A percentile compares a stretch with the other conserved stretches of the same genome.
Evolutionary conservation across 2,888 invertebrate genomes (phyloP).

Genomic region (Yponomeuta malinellus): DNA sequence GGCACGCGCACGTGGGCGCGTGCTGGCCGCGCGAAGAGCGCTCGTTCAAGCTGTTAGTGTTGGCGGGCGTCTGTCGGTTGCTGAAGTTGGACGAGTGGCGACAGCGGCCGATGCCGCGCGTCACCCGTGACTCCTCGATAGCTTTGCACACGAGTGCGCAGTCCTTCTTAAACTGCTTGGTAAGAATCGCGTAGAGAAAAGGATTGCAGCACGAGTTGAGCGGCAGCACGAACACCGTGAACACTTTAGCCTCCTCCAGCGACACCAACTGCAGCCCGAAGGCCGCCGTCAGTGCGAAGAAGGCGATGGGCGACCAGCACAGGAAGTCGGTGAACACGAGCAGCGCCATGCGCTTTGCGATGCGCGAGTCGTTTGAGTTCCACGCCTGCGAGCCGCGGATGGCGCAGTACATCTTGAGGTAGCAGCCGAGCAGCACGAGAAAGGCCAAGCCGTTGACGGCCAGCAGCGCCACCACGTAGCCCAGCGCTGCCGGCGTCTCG

Average conservation of each 20-base stretch:
- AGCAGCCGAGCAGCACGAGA: constrained; percentile 95
- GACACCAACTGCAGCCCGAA: constrained; percentile 93
- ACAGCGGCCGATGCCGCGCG: constrained; percentile 89
- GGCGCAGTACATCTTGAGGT: constrained; percentile 97
- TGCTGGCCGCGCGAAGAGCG: constrained; percentile 82
- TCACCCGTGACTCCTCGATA: constrained; percentile 94
- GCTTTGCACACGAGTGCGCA: constrained; percentile 97
- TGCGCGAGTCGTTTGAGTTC: constrained; percentile 97
- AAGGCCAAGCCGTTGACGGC: constrained; percentile 95
- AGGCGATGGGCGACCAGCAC: constrained; percentile 98
- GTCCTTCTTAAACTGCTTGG: constrained; percentile 98
- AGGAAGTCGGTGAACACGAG: constrained; percentile 97
- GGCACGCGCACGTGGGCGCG: constrained; percentile 74
- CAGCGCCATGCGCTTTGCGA: constrained; percentile 97
- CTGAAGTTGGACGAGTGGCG: constrained; percentile 91
- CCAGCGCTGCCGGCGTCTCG: constrained; percentile 83
- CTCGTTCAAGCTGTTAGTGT: constrained; percentile 89
- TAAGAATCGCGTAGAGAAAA: constrained; percentile 97
- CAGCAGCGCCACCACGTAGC: constrained; percentile 93
- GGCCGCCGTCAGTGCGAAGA: constrained; percentile 95
- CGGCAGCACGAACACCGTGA: constrained; percentile 96
- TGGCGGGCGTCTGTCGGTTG: constrained; percentile 90
- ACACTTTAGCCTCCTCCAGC: constrained; percentile 96
- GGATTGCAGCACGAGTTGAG: constrained; percentile 98
- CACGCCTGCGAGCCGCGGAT: constrained; percentile 97